Evolutionary conservation across 1,140 invertebrate species (phyloP), one percentile per base, ranked within the genome.

Genomic region (Acromyrmex echinatior): DNA sequence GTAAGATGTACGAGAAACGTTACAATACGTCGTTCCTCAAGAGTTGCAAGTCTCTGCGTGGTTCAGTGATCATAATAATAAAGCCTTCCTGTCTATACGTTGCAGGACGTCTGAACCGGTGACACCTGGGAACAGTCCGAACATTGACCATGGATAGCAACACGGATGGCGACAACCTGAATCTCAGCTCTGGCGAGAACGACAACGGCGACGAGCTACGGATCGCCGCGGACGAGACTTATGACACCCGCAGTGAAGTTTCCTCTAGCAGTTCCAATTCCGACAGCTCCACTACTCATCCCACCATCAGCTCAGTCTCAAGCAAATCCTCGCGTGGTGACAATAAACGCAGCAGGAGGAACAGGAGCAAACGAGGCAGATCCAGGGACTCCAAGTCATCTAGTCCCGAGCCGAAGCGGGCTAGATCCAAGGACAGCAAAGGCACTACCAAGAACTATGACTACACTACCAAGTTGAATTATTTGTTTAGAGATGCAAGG

Each of bases 401-500:
- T 31, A 95, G 94, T 88, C 95, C 94, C 1, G 96, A 95, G 82
- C 91, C 92, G 10, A 96, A 95, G 91, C 93, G 95, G 35, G 93
- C 95, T 0, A 96, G 95, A 74, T 96, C 96, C 3, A 96, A 96
- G 93, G 96, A 97, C 45, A 95, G 87, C 79, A 95, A 94, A 91
- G 93, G 91, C 63, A 94, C 94, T 89, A 95, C 96, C 10, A 98
- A 97, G 93, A 97, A 97, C 35, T 98, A 98, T 92, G 98, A 98
- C 95, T 98, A 98, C 93, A 96, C 97, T 93, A 98, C 98, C 12
- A 98, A 99, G 95, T 95, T 99, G 71, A 99, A 99, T 96, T 99
- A 99, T 94, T 96, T 99, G 73, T 99, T 99, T 94, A 96, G 98
- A 91, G 98, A 99, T 95, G 98, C 99, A 86, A 96, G 98, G 89